Evolutionary conservation across 2,113 vertebrate species (phyloP).

Genomic region (Tenrec ecaudatus): DNA sequence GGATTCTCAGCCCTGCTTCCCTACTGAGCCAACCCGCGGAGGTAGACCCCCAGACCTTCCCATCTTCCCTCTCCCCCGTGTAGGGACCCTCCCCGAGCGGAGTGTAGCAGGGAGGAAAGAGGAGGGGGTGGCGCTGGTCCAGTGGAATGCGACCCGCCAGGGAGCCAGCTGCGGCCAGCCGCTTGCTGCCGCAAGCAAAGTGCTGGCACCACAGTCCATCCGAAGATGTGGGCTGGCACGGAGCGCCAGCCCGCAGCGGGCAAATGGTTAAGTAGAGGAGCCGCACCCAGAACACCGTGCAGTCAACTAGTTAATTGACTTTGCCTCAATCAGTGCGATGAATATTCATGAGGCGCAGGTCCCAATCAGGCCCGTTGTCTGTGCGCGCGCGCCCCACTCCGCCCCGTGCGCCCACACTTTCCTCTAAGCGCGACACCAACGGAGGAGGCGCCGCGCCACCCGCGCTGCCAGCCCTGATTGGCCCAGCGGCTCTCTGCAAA

Average conservation of each 20-base stretch:
- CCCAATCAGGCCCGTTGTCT: conserved; percentile 86
- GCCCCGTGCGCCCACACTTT: conserved; percentile 83
- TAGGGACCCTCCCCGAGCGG: no score
- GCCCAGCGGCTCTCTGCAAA: conserved; percentile 96
- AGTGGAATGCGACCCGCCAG: not conserved
- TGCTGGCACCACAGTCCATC: not conserved
- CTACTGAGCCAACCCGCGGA: not conserved
- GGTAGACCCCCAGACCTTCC: no score
- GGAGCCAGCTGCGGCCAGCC: not conserved
- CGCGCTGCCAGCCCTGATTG: conserved; percentile 91
- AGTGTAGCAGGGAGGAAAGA: no score
- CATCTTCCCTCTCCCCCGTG: no score
- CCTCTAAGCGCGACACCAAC: conserved; percentile 91
- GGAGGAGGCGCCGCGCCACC: not conserved
- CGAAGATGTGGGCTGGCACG: not conserved
- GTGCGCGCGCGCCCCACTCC: not conserved
- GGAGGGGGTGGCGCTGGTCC: not conserved
- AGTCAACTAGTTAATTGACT: conserved; percentile 90
- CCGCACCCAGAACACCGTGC: conserved; percentile 85
- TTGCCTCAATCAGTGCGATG: conserved; percentile 88
- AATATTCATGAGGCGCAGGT: conserved; percentile 90
- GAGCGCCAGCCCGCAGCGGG: conserved; percentile 61
- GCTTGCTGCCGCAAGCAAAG: not conserved
- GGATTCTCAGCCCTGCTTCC: not conserved
- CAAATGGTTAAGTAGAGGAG: conserved; percentile 85